A percentile compares a stretch with the other conserved stretches of the same genome.
These are phyloP conservation scores for Chorisops tibialis DNA, from an alignment of 2,888 invertebrate species.

Conservation along the genomic window DNA sequence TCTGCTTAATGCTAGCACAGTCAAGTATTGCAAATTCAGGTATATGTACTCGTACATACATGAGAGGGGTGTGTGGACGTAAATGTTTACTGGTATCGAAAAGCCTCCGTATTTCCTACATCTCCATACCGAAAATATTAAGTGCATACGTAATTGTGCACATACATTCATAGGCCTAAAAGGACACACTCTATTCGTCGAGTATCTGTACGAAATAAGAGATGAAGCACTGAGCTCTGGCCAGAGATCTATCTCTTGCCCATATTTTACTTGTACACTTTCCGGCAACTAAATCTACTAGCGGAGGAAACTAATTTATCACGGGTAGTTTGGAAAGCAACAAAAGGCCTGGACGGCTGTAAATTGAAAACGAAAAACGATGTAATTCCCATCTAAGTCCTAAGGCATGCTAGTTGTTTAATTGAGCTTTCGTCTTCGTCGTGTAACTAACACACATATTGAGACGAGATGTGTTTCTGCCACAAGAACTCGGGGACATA, in stretches of 20 bases:
- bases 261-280: slow-evolving; percentile 2
- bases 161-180: too few species aligned
- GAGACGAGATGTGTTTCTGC: neutral
- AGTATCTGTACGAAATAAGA: too few species aligned
- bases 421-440: slow-evolving; percentile 3
- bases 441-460: neutral
- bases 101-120: too few species aligned
- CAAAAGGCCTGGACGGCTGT: slow-evolving; percentile 4
- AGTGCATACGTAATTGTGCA: too few species aligned
- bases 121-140: too few species aligned
- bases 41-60: neutral
- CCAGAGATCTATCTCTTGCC: slow-evolving; percentile 1
- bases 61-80: too few species aligned
- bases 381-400: slow-evolving; percentile 14
- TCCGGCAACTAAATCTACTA: neutral
- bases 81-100: too few species aligned
- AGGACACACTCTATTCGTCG: too few species aligned
- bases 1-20: slow-evolving; percentile 34
- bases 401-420: neutral
- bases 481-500: neutral
- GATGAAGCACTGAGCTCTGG: neutral
- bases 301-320: slow-evolving; percentile 16
- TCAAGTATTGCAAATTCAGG: neutral
- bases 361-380: slow-evolving; percentile 21
- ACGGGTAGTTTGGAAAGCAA: slow-evolving; percentile 10